Evolutionary conservation across 2,888 invertebrate species (phyloP).

Genomic region (Aspidapion aeneum): DNA sequence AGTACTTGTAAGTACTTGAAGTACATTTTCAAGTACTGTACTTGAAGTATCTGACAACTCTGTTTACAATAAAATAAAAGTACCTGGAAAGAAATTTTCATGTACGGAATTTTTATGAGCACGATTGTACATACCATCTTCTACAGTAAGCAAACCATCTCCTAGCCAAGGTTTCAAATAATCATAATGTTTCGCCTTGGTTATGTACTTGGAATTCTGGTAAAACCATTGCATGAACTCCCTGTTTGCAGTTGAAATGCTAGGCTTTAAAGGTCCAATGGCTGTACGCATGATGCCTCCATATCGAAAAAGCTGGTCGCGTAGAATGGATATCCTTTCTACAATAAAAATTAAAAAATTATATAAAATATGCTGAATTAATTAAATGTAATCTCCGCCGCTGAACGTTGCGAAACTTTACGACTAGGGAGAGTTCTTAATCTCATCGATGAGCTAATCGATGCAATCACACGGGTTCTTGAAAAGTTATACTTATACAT

Average conservation of each 20-base stretch:
- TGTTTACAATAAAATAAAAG: too few relatives aligned
- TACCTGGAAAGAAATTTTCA: too few relatives aligned
- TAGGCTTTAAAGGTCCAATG: conserved; percentile 19
- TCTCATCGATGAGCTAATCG: too few relatives aligned
- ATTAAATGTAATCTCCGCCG: neutral
- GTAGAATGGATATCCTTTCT: conserved; percentile 13
- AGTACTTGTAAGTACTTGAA: too few relatives aligned
- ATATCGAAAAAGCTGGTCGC: conserved; percentile 9
- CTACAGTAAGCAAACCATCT: conserved; percentile 19
- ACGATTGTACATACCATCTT: conserved; percentile 13
- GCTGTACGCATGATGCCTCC: conserved; percentile 17
- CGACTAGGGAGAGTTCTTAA: neutral
- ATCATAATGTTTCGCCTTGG: conserved; percentile 13
- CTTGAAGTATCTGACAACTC: too few relatives aligned
- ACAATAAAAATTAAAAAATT: neutral
- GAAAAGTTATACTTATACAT: too few relatives aligned
- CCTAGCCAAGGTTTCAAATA: conserved; percentile 19
- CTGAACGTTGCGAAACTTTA: neutral
- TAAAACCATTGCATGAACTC: conserved; percentile 21
- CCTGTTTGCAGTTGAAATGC: conserved; percentile 13
- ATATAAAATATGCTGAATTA: neutral
- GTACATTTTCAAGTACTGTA: too few relatives aligned
- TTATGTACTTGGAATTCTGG: conserved; percentile 13
- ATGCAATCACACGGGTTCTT: too few relatives aligned
- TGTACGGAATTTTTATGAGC: too few relatives aligned